Evolutionary conservation across 2,797 vertebrate genomes (phyloP), one percentile per base, ranked within the genome.

Genomic region (Siniperca scherzeri): DNA sequence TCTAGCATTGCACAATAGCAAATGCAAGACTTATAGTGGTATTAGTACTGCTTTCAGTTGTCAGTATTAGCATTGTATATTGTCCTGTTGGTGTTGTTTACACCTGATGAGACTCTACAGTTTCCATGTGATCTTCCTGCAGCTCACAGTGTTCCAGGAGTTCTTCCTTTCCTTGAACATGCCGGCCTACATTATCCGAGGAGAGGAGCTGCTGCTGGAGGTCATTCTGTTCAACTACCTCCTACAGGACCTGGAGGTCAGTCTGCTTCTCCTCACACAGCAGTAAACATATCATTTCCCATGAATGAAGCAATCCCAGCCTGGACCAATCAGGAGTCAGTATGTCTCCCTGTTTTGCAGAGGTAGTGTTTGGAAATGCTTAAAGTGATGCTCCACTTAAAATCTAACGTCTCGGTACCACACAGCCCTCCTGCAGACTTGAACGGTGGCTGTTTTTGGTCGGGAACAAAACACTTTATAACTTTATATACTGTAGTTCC

Each of bases 191-290:
- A 59, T 99, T 40, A 85, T 96, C 85, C 96, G 97, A 91, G 97
- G 97, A 85, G 97, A 99, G 89, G 94, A 97, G 86, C 95, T 99
- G 83, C 75, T 98, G 87, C 91, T 99, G 93, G 97, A 99, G 95
- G 93, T 98, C 84, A 87, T 92, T 70, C 88, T 99, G 87, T 98
- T 97, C 91, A 99, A 98, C 95, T 97, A 98, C 92, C 93, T 97
- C 81, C 88, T 95, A 56, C 75, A 94, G 62, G 90, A 92, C 60
- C 92, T 93, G 72, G 88, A 97, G 97, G 98, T 98, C 94, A 81
- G 87, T 74, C 13, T 33, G 62, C 30, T 5, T 17, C 53, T 44
- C 16, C 6, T 50, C 50, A 46, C 46, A 69, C 21, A 56, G 33
- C 17, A 50, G 19, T 9, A 3, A 52, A 21, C 48, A 8, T 52